A percentile compares a stretch with the other conserved stretches of the same genome.
Evolutionary conservation across 2,888 invertebrate genomes (phyloP).

Genomic region (Elmis aenea): DNA sequence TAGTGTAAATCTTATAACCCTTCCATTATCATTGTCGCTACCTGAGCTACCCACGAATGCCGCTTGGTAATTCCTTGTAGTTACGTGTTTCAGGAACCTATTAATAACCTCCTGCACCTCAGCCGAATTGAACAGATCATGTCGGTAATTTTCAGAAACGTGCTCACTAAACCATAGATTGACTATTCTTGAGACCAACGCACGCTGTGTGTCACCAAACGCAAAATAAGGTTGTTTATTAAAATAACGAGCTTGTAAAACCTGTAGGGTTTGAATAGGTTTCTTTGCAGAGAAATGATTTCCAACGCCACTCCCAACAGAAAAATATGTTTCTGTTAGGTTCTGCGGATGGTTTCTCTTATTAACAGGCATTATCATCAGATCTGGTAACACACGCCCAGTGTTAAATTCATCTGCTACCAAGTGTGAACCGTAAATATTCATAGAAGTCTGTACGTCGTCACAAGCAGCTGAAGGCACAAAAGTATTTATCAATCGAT

Average conservation of each 20-base stretch:
- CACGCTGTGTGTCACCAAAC: too few species aligned
- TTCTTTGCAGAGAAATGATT: too few species aligned
- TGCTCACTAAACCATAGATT: conserved; percentile 3
- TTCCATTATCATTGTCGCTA: conserved; percentile 4
- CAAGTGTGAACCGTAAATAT: not conserved
- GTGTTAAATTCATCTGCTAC: conserved; percentile 4
- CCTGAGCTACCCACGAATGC: not conserved
- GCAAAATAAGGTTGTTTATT: too few species aligned
- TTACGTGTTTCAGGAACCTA: conserved; percentile 5
- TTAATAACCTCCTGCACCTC: conserved; percentile 6
- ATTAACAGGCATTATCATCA: too few species aligned
- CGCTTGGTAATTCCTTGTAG: conserved; percentile 1
- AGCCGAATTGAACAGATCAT: conserved; percentile 2
- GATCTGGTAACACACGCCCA: conserved; percentile 1
- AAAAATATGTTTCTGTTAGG: too few species aligned
- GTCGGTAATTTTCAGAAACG: not conserved
- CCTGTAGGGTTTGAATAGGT: too few species aligned
- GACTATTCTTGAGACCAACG: too few species aligned
- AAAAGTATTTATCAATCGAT: conserved; percentile 3
- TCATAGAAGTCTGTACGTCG: conserved; percentile 5
- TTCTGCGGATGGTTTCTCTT: too few species aligned
- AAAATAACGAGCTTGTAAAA: too few species aligned
- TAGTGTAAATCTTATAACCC: conserved; percentile 5
- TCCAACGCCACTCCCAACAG: too few species aligned
- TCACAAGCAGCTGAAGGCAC: conserved; percentile 2